These are phyloP conservation scores for Amazona guildingii DNA, from an alignment of 2,113 vertebrate species.

Conservation along the genomic window DNA sequence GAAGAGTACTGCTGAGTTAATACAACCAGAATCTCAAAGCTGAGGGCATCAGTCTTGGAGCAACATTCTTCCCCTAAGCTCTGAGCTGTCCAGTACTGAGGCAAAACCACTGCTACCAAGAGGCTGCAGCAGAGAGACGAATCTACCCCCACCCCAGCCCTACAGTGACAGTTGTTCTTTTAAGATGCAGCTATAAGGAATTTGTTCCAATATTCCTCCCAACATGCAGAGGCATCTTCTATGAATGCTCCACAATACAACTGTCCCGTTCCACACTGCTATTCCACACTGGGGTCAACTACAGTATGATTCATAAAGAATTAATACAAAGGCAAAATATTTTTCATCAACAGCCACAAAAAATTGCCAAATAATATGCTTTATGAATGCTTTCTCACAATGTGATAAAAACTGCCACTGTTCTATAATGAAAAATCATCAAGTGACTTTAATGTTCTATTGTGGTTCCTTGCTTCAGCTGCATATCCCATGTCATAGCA, in stretches of 20 bases:
- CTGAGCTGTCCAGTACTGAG: background rate
- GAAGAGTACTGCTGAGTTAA: background rate
- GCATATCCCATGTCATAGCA: background rate
- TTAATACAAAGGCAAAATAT: background rate
- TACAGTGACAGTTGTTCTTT: background rate
- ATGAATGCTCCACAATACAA: background rate
- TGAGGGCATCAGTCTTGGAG: background rate
- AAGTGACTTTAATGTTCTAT: background rate
- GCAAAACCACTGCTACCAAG: background rate
- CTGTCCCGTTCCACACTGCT: background rate
- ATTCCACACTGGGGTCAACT: background rate
- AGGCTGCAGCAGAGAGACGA: background rate
- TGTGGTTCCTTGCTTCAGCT: background rate
- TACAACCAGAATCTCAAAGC: background rate
- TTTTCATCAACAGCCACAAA: background rate
- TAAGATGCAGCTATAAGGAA: background rate
- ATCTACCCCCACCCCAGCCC: background rate
- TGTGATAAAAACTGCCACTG: background rate
- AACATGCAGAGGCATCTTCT: background rate
- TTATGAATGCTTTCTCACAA: background rate
- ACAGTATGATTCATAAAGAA: background rate
- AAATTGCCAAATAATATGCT: background rate
- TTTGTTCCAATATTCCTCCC: background rate
- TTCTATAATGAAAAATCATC: background rate
- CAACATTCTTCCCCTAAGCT: background rate